phyloP scores from a whole-genome alignment of 2,888 invertebrate genomes.

The Sinotaia quadrata region DNA sequence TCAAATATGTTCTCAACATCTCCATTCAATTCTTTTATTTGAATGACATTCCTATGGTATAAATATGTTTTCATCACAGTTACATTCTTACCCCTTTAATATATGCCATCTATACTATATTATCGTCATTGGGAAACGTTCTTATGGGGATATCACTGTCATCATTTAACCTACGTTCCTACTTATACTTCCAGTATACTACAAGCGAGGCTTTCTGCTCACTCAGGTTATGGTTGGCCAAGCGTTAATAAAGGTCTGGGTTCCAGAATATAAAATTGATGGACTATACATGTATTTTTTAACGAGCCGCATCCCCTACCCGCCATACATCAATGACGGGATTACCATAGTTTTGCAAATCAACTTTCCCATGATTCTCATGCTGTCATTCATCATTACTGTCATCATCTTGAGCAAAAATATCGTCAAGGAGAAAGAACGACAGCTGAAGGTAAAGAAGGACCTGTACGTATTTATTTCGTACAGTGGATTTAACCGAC shows the following conservation, averaged over 20 bases:
- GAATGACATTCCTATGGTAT: no score
- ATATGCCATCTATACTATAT: no score
- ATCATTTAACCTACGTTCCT: no score
- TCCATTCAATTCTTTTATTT: no score
- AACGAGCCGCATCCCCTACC: constrained; percentile 83
- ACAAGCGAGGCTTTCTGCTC: constrained; percentile 79
- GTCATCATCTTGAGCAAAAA: constrained; percentile 84
- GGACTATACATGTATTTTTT: constrained; percentile 69
- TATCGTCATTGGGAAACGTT: no score
- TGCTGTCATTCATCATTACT: constrained; percentile 86
- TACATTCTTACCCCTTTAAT: no score
- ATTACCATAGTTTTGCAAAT: constrained; percentile 79
- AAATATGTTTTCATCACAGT: no score
- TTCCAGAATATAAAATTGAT: constrained; percentile 33
- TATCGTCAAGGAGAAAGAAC: constrained; percentile 83
- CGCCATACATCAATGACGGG: constrained; percentile 80
- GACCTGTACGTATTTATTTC: no score
- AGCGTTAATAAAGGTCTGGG: constrained; percentile 67
- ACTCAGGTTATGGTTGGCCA: constrained; percentile 78
- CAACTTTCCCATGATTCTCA: constrained; percentile 83
- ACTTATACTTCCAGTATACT: constrained; percentile 75
- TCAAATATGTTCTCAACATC: no score
- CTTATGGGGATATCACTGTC: no score
- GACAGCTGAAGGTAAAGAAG: constrained; percentile 68
- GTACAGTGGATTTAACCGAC: no score